These are phyloP conservation scores for Campoletis raptor DNA, from an alignment of 2,888 invertebrate species.

Conservation along the genomic window DNA sequence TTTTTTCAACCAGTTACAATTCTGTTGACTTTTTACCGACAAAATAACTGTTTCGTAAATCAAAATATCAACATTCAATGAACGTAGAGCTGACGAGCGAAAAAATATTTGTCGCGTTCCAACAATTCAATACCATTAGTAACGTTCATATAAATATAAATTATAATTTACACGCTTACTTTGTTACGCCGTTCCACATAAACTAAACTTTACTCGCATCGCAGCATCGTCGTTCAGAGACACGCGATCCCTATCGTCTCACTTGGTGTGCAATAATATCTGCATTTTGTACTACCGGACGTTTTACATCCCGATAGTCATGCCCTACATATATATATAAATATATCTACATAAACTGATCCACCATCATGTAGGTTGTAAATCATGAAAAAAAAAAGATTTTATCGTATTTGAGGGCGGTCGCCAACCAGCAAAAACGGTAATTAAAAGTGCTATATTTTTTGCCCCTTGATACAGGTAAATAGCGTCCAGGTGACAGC, in stretches of 20 bases:
- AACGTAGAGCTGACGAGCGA: neutral
- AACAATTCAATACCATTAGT: neutral
- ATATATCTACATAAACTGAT: neutral
- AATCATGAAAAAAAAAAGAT: slow-evolving; percentile 3
- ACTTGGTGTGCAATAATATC: slow-evolving; percentile 64
- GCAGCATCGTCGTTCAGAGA: slow-evolving; percentile 66
- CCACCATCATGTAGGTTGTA: neutral
- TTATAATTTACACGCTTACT: slow-evolving; percentile 53
- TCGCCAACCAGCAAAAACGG: neutral
- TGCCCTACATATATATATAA: neutral
- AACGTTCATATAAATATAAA: slow-evolving; percentile 8
- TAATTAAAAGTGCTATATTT: neutral
- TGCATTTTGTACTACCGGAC: slow-evolving; percentile 38
- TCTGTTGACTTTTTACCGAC: too few relatives aligned
- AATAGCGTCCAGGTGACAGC: neutral
- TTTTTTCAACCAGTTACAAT: neutral
- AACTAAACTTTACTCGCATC: slow-evolving; percentile 46
- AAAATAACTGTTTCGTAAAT: neutral
- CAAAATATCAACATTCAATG: neutral
- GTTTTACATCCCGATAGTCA: slow-evolving; percentile 22
- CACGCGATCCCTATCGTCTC: slow-evolving; percentile 71
- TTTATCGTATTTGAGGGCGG: neutral
- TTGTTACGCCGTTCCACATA: slow-evolving; percentile 58
- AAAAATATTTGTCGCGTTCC: neutral
- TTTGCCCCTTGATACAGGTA: neutral